These are phyloP conservation scores for Merluccius polli DNA, from an alignment of 2,797 vertebrate species.

Conservation along the genomic window DNA sequence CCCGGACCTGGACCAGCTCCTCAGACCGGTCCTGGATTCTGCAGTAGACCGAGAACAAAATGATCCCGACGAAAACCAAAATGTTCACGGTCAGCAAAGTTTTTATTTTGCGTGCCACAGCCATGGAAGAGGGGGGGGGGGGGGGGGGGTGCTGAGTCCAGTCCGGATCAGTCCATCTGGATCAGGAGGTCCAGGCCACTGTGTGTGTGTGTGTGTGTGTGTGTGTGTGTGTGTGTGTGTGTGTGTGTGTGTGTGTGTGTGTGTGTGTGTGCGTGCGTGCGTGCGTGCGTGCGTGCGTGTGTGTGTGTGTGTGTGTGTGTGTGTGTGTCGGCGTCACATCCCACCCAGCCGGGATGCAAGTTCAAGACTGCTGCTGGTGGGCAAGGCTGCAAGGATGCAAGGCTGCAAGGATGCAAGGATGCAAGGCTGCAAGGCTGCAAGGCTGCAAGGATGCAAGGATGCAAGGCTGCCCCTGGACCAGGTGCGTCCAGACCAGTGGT, in stretches of 20 bases:
- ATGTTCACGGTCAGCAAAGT: slow-evolving; percentile 99
- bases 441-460: no score
- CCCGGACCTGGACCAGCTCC: slow-evolving; percentile 84
- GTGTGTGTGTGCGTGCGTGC: background rate
- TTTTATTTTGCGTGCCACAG: slow-evolving; percentile 97
- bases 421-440: no score
- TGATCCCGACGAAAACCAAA: slow-evolving; percentile 92
- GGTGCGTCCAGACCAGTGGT: no score
- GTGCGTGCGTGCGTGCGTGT: no score
- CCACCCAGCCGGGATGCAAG: background rate
- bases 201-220: background rate
- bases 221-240: no score
- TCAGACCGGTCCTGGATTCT: slow-evolving; percentile 92
- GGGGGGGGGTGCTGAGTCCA: slow-evolving; percentile 57
- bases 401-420: no score
- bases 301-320: background rate
- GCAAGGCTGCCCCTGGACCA: no score
- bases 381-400: no score
- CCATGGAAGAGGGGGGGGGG: slow-evolving; percentile 77
- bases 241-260: background rate
- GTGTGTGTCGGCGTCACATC: slow-evolving; percentile 21
- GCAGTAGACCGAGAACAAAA: slow-evolving; percentile 97
- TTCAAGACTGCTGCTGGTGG: no score
- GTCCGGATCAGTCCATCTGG: slow-evolving; percentile 62
- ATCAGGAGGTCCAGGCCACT: slow-evolving; percentile 24